Percentiles rank a stretch among this genome's conserved stretches.
Evolutionary conservation across 2,888 invertebrate genomes (phyloP).

Genomic region (Elysia crispata): DNA sequence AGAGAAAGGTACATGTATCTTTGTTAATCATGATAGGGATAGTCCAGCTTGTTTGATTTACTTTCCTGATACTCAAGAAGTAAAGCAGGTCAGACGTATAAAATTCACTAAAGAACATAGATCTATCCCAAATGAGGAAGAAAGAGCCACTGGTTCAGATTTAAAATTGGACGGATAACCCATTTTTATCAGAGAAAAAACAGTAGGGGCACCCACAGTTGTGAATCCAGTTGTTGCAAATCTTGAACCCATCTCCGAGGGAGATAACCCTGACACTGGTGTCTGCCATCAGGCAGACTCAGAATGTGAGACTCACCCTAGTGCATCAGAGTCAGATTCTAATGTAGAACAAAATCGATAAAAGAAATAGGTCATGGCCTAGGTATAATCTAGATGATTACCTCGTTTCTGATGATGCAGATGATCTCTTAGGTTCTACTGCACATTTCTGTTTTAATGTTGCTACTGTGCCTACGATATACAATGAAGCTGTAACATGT

Average conservation of each 20-base stretch:
- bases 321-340: no score
- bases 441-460: constrained; percentile 52
- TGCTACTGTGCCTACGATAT: constrained; percentile 45
- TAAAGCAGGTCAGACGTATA: constrained; percentile 33
- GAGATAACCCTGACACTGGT: background rate
- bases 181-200: no score
- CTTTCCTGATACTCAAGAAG: constrained; percentile 38
- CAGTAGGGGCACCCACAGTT: no score
- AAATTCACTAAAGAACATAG: constrained; percentile 16
- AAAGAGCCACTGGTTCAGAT: background rate
- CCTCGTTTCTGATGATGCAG: constrained; percentile 19
- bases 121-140: background rate
- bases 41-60: constrained; percentile 44
- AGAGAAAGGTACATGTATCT: constrained; percentile 42
- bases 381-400: constrained; percentile 16
- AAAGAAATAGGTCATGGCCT: background rate
- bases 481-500: constrained; percentile 33
- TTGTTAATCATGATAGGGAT: constrained; percentile 40
- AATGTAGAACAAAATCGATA: no score
- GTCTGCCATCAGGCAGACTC: background rate
- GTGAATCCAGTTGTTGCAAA: background rate
- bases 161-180: no score
- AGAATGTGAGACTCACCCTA: no score
- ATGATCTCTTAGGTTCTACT: constrained; percentile 37
- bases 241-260: background rate